Base-by-base conservation (phyloP, 2,888 invertebrate genomes). In the Sacculina carcini region DNA sequence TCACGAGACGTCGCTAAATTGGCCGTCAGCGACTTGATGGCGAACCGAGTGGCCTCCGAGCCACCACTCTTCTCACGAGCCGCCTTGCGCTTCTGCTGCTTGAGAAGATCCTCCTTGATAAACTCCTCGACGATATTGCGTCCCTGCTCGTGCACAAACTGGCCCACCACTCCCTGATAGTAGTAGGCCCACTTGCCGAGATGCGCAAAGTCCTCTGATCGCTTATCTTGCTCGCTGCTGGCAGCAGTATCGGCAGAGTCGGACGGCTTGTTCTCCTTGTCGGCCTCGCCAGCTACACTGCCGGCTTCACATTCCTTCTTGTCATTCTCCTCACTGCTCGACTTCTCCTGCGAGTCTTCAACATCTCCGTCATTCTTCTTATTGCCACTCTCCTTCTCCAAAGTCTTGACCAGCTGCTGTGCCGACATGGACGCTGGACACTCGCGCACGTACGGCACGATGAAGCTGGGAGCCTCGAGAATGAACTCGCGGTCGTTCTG, bases 371-470 rank as follows among this genome's bases (percentile, higher is more conserved):
- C 54, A 7, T 56, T 51, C 29, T 51, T 48, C 21, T 31, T 26
- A 19, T 52, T 23, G 14, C 51, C 48, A 12, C 24, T 52, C 28
- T 52, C 47, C 50, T 53, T 48, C 23, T 40, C 49, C 48, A 60
- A 2, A 63, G 62, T 31, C 26, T 51, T 60, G 53, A 52, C 62
- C 59, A 21, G 57, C 51, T 21, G 58, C 55, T 52, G 56, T 26
- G 60, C 60, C 55, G 59, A 55, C 31, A 75, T 73, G 56, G 72
- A 72, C 34, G 86, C 83, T 10, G 85, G 83, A 63, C 86, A 86
- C 64, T 87, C 86, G 66, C 86, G 86, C 23, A 87, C 83, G 64
- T 87, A 87, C 46, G 87, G 87, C 58, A 87, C 86, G 62, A 87
- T 85, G 62, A 87, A 86, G 23, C 85, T 86, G 6, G 87, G 86